Evolutionary conservation across 2,797 vertebrate species (phyloP), one percentile per base, ranked within the genome.

Genomic region (Alectoris magna): DNA sequence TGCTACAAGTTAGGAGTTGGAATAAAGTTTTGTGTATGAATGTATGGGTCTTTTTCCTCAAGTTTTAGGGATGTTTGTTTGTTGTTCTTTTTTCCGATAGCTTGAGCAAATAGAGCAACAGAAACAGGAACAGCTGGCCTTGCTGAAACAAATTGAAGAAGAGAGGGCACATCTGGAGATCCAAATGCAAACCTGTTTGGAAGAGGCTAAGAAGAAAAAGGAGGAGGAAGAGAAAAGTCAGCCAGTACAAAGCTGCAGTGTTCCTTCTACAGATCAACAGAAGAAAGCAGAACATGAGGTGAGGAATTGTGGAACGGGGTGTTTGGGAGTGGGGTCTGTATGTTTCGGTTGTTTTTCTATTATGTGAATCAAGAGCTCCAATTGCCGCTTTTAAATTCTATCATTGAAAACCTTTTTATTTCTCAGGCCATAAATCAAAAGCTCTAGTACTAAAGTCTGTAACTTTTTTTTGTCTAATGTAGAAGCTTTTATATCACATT

Each of bases 101-200:
- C 98, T 98, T n/a, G 96, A 98, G 66, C 97, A 98, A 93, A 97
- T 99, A 31, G 98, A 99, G 95, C 90, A 85, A 51, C 98, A 98
- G 96, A 99, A 99, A 79, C 97, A 97, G 96, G 98, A 98, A 92
- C 99, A 99, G 96, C 60, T 98, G 69, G 84, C 93, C 63, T 97
- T 99, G 88, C 98, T 99, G 51, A 97, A 98, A 94, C 98, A 98
- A 90, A 97, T 99, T 78, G 98, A 99, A 86, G 98, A 98, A 87
- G 98, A 99, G 93, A 98, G 97, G 83, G 91, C 84, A 66, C 79
- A 72, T 89, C 94, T 96, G 24, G 97, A 97, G 59, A 97, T 98
- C 69, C 98, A 97, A 81, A 96, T 96, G 74, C 97, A 97, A 63
- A 84, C 83, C 7, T 96, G 95, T 24, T 94, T 98, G 64, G 96